phyloP scores from a whole-genome alignment of 2,797 vertebrate species.

The Vipera latastei region DNA sequence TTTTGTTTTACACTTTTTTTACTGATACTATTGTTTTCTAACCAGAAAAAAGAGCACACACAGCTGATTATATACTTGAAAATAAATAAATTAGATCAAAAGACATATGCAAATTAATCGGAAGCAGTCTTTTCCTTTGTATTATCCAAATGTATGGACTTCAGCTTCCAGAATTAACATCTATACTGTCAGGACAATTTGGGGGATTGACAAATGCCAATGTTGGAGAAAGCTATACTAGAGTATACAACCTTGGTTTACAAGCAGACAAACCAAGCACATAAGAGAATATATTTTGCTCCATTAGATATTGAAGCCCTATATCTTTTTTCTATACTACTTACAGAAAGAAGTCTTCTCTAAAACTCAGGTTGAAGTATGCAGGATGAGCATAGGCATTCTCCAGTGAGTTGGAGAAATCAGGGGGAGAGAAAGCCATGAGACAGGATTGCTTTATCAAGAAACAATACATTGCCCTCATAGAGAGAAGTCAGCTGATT shows the following conservation, averaged over 20 bases:
- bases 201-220: not conserved
- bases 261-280: not conserved
- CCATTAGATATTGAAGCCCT: not conserved
- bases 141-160: not conserved
- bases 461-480: not conserved
- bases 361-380: not conserved
- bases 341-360: not conserved
- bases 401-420: not conserved
- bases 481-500: not conserved
- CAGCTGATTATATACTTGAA: not conserved
- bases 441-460: not conserved
- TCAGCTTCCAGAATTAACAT: not conserved
- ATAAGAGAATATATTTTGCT: not conserved
- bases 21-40: not conserved
- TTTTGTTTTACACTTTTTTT: not conserved
- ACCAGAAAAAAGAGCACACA: no score
- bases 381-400: not conserved
- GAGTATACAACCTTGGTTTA: not conserved
- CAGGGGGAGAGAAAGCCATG: not conserved
- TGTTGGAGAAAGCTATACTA: not conserved
- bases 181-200: not conserved
- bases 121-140: not conserved
- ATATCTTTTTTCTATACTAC: not conserved
- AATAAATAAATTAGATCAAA: not conserved
- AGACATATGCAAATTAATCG: not conserved